These are phyloP conservation scores for Yponomeuta sedellus DNA, from an alignment of 2,888 invertebrate species.

Conservation along the genomic window DNA sequence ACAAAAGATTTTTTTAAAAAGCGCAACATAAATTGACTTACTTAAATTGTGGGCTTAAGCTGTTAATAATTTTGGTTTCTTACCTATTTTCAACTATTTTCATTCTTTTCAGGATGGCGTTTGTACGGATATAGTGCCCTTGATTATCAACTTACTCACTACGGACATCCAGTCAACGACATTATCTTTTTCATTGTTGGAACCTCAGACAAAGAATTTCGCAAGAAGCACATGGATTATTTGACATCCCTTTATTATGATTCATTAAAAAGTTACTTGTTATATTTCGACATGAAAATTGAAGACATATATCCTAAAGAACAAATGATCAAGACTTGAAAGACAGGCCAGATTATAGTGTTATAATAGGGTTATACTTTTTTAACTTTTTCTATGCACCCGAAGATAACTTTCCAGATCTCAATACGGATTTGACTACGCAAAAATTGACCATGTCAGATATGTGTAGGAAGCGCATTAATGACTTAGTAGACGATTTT, in stretches of 20 bases:
- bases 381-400: slow-evolving; percentile 34
- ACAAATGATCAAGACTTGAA: slow-evolving; percentile 34
- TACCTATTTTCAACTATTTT: not conserved
- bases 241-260: slow-evolving; percentile 40
- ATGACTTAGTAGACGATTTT: not conserved
- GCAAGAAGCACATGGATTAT: slow-evolving; percentile 33
- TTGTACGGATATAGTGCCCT: slow-evolving; percentile 34
- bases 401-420: slow-evolving; percentile 14
- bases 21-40: too few species aligned
- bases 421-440: not conserved
- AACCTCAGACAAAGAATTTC: slow-evolving; percentile 37
- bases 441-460: not conserved
- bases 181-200: slow-evolving; percentile 39
- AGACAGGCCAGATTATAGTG: slow-evolving; percentile 38
- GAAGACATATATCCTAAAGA: slow-evolving; percentile 32
- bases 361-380: slow-evolving; percentile 30
- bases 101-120: slow-evolving; percentile 34
- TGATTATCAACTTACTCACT: slow-evolving; percentile 41
- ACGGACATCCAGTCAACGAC: slow-evolving; percentile 39
- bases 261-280: slow-evolving; percentile 32
- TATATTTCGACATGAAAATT: slow-evolving; percentile 36
- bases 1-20: too few species aligned
- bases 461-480: not conserved
- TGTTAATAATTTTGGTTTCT: too few species aligned
- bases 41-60: too few species aligned